A percentile compares a stretch with the other conserved stretches of the same genome.
phyloP scores from a whole-genome alignment of 2,888 invertebrate species.

The Agrotis puta region DNA sequence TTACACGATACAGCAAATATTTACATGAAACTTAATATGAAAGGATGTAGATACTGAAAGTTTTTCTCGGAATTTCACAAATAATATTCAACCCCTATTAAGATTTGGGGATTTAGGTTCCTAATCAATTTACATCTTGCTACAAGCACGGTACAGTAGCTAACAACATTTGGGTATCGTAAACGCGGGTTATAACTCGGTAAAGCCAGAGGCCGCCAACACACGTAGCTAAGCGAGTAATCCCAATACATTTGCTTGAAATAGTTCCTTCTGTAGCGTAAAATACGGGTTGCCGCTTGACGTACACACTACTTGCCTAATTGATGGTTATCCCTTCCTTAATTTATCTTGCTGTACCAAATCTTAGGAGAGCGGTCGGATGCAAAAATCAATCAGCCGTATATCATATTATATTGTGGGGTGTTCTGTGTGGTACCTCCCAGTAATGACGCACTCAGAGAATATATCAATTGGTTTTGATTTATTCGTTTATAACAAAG shows the following conservation, averaged over 20 bases:
- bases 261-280: conserved; percentile 47
- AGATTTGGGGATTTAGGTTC: conserved; percentile 26
- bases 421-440: conserved; percentile 16
- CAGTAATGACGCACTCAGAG: conserved; percentile 3
- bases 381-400: conserved; percentile 45
- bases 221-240: conserved; percentile 52
- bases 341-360: conserved; percentile 59
- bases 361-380: conserved; percentile 33
- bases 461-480: conserved; percentile 9
- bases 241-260: conserved; percentile 56
- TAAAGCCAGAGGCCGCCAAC: conserved; percentile 44
- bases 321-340: conserved; percentile 59
- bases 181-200: conserved; percentile 50
- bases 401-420: conserved; percentile 44
- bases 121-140: conserved; percentile 38
- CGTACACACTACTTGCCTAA: conserved; percentile 49
- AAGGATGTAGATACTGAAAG: not conserved
- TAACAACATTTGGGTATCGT: conserved; percentile 55
- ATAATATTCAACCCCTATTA: conserved; percentile 18
- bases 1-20: not conserved
- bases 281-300: conserved; percentile 52
- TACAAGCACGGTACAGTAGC: conserved; percentile 31
- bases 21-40: not conserved
- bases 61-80: conserved; percentile 5
- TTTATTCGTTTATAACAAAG: conserved; percentile 13